Evolutionary conservation across 2,797 vertebrate genomes (phyloP).

Genomic region (Catharus ustulatus): DNA sequence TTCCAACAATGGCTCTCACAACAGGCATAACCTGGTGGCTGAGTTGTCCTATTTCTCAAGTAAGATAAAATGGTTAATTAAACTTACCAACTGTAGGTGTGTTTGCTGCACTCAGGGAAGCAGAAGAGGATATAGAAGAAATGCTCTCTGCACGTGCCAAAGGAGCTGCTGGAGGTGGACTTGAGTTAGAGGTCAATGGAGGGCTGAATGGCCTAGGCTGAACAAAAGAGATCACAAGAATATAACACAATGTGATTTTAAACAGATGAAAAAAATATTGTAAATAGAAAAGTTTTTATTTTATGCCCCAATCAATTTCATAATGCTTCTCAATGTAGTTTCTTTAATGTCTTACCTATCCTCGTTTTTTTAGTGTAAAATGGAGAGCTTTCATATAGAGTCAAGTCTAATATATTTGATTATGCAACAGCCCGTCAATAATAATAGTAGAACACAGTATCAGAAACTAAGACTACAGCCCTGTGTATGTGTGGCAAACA

Average conservation of each 20-base stretch:
- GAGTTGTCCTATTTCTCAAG: neutral
- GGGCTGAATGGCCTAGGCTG: conserved; percentile 96
- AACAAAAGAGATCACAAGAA: conserved; percentile 46
- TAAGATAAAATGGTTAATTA: neutral
- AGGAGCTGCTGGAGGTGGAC: conserved; percentile 88
- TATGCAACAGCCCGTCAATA: neutral
- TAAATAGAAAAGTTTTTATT: neutral
- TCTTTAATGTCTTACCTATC: neutral
- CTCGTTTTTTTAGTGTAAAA: neutral
- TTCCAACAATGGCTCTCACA: neutral
- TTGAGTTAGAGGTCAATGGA: conserved; percentile 85
- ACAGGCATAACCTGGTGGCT: neutral
- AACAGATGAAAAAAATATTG: neutral
- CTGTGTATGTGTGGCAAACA: neutral
- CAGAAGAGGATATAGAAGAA: conserved; percentile 93
- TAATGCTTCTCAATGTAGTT: neutral
- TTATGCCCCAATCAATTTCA: neutral
- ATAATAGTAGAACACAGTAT: neutral
- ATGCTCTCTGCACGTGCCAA: conserved; percentile 95
- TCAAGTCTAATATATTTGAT: neutral
- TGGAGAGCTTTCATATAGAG: neutral
- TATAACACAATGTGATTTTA: neutral
- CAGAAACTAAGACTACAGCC: neutral
- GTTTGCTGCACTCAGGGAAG: conserved; percentile 91
- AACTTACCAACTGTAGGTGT: conserved; percentile 93